Percentiles rank a stretch among this genome's conserved stretches.
Conservation (phyloP, 2,797 vertebrate genomes). For the Netta rufina region DNA sequence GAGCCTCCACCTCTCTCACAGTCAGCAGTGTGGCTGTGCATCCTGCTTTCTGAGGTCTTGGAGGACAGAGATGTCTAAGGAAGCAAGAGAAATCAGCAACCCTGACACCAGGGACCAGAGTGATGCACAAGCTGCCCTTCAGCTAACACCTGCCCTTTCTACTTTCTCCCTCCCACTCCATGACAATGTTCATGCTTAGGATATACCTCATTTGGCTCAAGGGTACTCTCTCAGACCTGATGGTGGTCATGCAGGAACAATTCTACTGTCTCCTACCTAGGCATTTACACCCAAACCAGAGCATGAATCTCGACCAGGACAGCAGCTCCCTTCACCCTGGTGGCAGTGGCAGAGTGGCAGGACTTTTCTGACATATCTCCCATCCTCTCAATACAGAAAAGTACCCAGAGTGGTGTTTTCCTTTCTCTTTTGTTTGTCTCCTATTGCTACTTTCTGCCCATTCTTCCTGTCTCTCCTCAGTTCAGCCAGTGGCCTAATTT, state of each 20-base stretch:
- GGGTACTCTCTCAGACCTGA: background rate
- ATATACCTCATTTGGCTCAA: background rate
- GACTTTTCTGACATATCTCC: background rate
- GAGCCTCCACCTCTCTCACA: background rate
- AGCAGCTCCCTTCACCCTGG: background rate
- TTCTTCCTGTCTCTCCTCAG: background rate
- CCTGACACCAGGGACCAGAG: background rate
- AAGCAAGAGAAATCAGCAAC: background rate
- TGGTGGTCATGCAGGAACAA: background rate
- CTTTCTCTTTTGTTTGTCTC: background rate
- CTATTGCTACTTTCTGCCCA: background rate
- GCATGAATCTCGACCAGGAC: background rate
- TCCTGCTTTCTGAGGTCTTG: background rate
- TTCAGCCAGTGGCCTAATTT: background rate
- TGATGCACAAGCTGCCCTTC: background rate
- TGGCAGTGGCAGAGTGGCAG: background rate
- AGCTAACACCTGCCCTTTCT: background rate
- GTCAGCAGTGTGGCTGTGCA: background rate
- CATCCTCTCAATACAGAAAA: accelerated
- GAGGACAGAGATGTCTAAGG: background rate
- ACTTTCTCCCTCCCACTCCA: background rate
- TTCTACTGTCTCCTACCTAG: background rate
- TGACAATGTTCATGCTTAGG: background rate
- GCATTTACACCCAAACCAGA: background rate
- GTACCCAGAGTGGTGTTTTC: background rate